Percentiles rank a stretch among this genome's conserved stretches.
phyloP scores from a whole-genome alignment of 2,888 invertebrate species.

The Drosophila cognata region DNA sequence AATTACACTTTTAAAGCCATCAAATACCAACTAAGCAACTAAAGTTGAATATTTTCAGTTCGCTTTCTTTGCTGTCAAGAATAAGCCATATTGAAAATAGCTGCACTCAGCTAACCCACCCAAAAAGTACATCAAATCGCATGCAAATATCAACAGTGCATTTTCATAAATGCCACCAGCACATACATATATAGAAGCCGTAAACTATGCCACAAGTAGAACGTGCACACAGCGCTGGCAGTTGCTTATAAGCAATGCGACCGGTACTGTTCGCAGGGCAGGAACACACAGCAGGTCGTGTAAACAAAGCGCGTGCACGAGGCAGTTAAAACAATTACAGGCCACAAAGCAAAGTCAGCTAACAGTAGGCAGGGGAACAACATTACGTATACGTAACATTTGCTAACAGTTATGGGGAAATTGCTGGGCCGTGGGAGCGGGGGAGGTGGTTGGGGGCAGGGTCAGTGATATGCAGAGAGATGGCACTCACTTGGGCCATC shows the following conservation, averaged over 20 bases:
- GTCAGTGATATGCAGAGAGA: conserved; percentile 21
- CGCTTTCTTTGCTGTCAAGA: not conserved
- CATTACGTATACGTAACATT: conserved; percentile 70
- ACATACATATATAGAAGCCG: not conserved
- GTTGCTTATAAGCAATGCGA: conserved; percentile 27
- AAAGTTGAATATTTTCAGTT: not conserved
- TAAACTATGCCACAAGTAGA: not conserved
- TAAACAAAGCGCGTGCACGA: conserved; percentile 63
- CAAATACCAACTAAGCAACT: not conserved
- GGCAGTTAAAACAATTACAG: conserved; percentile 72
- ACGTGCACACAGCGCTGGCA: conserved; percentile 21
- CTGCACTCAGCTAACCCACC: conserved; percentile 16
- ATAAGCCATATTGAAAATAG: not conserved
- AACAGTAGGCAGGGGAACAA: conserved; percentile 25
- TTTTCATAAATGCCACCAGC: conserved; percentile 32
- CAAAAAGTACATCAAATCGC: conserved; percentile 21
- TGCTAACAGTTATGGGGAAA: not conserved
- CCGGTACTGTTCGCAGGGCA: conserved; percentile 2
- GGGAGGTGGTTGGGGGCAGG: not conserved
- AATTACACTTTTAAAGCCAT: not conserved
- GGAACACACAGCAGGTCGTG: conserved; percentile 23
- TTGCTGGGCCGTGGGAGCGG: not conserved
- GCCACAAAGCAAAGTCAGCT: conserved; percentile 68
- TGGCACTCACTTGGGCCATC: conserved; percentile 74
- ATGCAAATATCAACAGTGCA: conserved; percentile 45